These are phyloP conservation scores for Drosophila longiperda DNA, from an alignment of 2,888 invertebrate species.

Conservation along the genomic window DNA sequence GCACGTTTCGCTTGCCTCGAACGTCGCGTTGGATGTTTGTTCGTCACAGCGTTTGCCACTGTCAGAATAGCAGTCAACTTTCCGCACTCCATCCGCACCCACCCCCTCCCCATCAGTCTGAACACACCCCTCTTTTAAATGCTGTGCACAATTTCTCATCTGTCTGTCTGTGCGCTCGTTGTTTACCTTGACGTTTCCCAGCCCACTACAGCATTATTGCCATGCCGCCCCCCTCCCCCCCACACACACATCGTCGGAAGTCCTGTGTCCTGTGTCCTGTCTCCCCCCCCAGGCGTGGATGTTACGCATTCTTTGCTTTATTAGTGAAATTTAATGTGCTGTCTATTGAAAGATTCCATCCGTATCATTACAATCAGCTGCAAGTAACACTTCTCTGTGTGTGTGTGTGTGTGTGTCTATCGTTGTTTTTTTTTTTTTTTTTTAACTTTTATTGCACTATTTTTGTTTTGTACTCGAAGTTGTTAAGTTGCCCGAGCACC, in stretches of 20 bases:
- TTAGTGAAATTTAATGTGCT: conserved; percentile 76
- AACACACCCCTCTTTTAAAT: conserved; percentile 38
- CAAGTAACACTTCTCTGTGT: not conserved
- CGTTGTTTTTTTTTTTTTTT: conserved; percentile 14
- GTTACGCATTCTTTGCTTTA: conserved; percentile 73
- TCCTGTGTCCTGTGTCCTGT: not conserved
- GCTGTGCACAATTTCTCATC: conserved; percentile 66
- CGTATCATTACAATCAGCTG: conserved; percentile 34
- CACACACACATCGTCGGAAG: not conserved
- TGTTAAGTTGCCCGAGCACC: conserved; percentile 15
- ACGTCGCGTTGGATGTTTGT: conserved; percentile 37
- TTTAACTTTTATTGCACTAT: conserved; percentile 57
- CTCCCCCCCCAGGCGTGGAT: conserved; percentile 1
- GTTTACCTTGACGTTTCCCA: conserved; percentile 53
- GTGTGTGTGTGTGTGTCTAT: not conserved
- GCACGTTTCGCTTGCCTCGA: conserved; percentile 70
- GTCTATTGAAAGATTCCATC: conserved; percentile 56
- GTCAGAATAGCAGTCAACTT: conserved; percentile 36
- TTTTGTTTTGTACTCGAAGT: conserved; percentile 26
- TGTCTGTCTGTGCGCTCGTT: conserved; percentile 49
- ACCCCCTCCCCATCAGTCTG: not conserved
- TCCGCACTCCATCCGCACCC: not conserved
- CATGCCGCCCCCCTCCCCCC: not conserved
- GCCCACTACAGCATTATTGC: conserved; percentile 1
- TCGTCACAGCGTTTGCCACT: conserved; percentile 61